Base-by-base conservation (phyloP, 2,797 vertebrate genomes). In the Kryptolebias ocellatus region DNA sequence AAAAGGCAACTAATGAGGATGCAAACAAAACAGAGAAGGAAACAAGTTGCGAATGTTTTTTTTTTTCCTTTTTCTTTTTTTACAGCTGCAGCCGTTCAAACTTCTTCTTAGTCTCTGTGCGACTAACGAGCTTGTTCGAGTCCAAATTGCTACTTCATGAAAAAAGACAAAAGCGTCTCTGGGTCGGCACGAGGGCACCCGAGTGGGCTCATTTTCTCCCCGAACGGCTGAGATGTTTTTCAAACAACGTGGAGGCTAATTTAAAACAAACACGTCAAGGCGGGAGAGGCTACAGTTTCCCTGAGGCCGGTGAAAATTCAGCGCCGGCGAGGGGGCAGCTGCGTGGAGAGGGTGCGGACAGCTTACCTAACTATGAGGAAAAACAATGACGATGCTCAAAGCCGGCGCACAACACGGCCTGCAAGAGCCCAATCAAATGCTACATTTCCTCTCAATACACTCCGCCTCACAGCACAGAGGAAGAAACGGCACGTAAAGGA, bases 371-470 rank as follows among this genome's bases (percentile, higher is more conserved):
- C 71, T 29, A n/a, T 4, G 45, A 75, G 56, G 65, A 78, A 87
- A 83, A 87, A 83, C 78, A 84, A 87, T 74, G 78, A 68, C 69
- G 47, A 61, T 1, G 39, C 72, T 81, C 64, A 59, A 67, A 68
- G 72, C 64, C 58, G 16, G 62, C 4, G 29, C 70, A 78, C 76
- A 89, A 85, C 84, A 74, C 80, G 70, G 68, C 72, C 62, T 15
- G 74, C 67, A 74, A 86, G 79, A 81, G 82, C 66, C 72, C 83
- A 83, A 87, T 90, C 79, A 75, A 83, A 87, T 42, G 83, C 78
- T 79, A 76, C 78, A 84, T 78, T 84, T 89, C 80, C 84, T 74
- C 83, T 78, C 68, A 65, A 81, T 81, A 53, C 79, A 62, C 81
- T 80, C 67, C 67, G 72, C 59, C 57, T 70, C 29, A 39, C 61